A percentile compares a stretch with the other conserved stretches of the same genome.
Conservation (phyloP, 2,113 vertebrate species). For the Pangasianodon hypophthalmus region DNA sequence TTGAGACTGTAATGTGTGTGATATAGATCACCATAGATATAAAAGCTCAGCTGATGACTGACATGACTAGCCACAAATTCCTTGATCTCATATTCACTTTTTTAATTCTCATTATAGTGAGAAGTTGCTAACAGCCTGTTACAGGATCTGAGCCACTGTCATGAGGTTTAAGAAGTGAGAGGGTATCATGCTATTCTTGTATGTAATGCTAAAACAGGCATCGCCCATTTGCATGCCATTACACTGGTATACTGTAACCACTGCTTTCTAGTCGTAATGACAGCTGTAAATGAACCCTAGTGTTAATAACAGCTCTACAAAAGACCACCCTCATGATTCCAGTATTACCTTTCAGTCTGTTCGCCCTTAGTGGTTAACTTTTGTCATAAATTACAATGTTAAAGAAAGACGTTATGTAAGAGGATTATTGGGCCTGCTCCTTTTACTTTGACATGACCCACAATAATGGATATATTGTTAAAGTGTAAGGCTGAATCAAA, state of each 20-base stretch:
- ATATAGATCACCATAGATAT: slow-evolving; percentile 24
- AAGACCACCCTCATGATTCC: slow-evolving; percentile 44
- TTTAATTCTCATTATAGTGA: slow-evolving; percentile 55
- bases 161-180: slow-evolving; percentile 55
- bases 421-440: slow-evolving; percentile 10
- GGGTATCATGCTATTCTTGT: slow-evolving; percentile 47
- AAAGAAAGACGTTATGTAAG: slow-evolving; percentile 20
- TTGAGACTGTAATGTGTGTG: slow-evolving; percentile 11
- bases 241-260: slow-evolving; percentile 50
- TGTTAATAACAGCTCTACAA: slow-evolving; percentile 24
- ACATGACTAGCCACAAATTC: slow-evolving; percentile 26
- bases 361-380: slow-evolving; percentile 12
- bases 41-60: slow-evolving; percentile 30
- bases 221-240: slow-evolving; percentile 52
- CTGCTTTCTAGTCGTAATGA: slow-evolving; percentile 52
- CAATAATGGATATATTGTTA: neutral
- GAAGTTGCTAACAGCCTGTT: slow-evolving; percentile 51
- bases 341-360: slow-evolving; percentile 36
- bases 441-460: slow-evolving; percentile 10
- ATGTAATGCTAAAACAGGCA: slow-evolving; percentile 43
- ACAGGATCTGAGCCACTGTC: slow-evolving; percentile 38
- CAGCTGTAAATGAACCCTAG: slow-evolving; percentile 48
- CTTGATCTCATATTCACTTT: slow-evolving; percentile 47
- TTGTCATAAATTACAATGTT: slow-evolving; percentile 3
- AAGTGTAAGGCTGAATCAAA: neutral